Base-by-base conservation (phyloP, 2,797 vertebrate genomes). In the Mycteria americana region DNA sequence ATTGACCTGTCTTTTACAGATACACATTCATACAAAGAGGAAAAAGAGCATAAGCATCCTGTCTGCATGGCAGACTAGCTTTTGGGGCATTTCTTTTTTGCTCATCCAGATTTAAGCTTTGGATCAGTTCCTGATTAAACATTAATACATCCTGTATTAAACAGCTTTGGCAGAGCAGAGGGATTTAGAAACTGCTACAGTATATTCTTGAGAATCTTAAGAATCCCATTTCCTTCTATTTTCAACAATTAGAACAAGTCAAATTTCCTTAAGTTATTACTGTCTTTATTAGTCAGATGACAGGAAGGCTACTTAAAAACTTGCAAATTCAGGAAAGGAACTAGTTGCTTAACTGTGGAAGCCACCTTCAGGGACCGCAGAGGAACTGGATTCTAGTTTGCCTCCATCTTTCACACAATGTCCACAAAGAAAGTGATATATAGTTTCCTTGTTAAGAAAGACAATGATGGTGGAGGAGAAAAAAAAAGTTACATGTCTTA, bases 191-290 rank as follows among this genome's bases (percentile, higher is more conserved):
- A 86, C 14, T 65, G 65, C 27, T 67, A 17, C 4, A 23, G 30
- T 35, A 73, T 69, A 39, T 63, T 74, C 43, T 65, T 51, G 33
- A 82, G 43, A 76, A 76, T 21, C 30, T 87, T 76, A 82, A 85
- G 50, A 85, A 75, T 50, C 30, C 59, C 5, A 81, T 63, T 92
- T 90, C 80, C 91, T 89, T 73, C 57, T 82, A 37, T 81, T 92
- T 95, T 88, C 22, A 41, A 72, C 7, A 95, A 89, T n/a, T 56
- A 87, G 5, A 75, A 59, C 54, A 89, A 69, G 31, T 39, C 28
- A 73, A 46, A 89, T 89, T 94, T 90, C 62, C 60, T 82, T 7
- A 75, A 81, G 39, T 86, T 73, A 85, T 37, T 96, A 69, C 22
- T 37, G 21, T 63, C 64, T 82, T 74, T 73, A 77, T 88, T 64